Conservation (phyloP, 2,113 vertebrate genomes). For the Calidris pugnax region DNA sequence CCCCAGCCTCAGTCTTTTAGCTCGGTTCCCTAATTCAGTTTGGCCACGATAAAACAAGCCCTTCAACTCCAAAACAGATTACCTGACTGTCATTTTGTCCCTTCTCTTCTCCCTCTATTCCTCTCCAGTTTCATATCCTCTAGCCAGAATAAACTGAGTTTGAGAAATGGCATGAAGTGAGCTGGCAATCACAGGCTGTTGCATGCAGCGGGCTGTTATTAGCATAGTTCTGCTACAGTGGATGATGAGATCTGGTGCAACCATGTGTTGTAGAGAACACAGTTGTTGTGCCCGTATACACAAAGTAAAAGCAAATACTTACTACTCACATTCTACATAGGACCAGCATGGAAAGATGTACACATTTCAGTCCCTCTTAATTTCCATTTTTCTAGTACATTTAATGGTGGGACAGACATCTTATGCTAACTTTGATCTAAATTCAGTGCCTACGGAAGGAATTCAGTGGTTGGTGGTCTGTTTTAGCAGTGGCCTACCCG, state of each 20-base stretch:
- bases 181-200: neutral
- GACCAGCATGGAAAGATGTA: neutral
- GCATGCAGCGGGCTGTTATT: neutral
- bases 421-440: neutral
- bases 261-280: neutral
- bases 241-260: neutral
- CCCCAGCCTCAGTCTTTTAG: neutral
- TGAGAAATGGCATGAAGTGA: neutral
- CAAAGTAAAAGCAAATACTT: neutral
- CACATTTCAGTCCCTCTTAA: neutral
- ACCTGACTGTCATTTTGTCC: neutral
- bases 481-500: neutral
- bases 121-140: neutral
- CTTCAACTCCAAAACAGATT: neutral
- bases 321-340: neutral
- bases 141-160: neutral
- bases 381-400: neutral
- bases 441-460: neutral
- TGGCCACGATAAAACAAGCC: rapidly evolving
- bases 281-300: neutral
- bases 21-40: neutral
- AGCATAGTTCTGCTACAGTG: neutral
- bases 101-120: neutral
- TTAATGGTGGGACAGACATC: neutral
- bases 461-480: neutral